Base-by-base conservation (phyloP, 2,888 invertebrate genomes). In the Syritta pipiens region DNA sequence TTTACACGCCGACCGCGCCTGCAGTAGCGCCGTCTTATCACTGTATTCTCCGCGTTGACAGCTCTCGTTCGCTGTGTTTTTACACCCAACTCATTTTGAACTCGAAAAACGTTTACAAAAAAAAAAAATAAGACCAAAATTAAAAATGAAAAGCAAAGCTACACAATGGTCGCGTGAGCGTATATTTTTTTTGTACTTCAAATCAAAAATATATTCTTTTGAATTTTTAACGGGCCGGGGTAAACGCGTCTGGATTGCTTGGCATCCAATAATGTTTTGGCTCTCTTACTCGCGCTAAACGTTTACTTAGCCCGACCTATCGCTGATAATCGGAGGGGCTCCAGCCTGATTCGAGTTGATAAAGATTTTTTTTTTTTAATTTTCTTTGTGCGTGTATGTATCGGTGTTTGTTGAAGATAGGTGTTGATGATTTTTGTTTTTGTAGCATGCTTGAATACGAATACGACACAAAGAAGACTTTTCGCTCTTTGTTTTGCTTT, bases 211-310 rank as follows among this genome's bases (percentile, higher is more conserved):
- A 40, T n/a, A n/a, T n/a, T n/a, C n/a, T n/a, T n/a, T n/a, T n/a
- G n/a, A 44, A 14, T 44, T 67, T 72, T 49, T 2, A 17, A 19
- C 20, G 30, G n/a, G 46, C 9, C 19, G 20, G 24, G 5, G 10
- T 7, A 14, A 63, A 51, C 35, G 46, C 65, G 72, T 65, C 72
- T 60, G 46, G 17, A 65, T 48, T 42, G 60, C 77, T 65, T 6
- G 53, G 51, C 48, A 44, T 59, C 46, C 57, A 65, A 44, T 40
- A 59, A 53, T 53, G 59, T 53, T 77, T 51, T 77, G 77, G 48
- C 3, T 59, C 44, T 53, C 57, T 44, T 28, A 35, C 37, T 30
- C 6, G 24, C 22, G 44, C 44, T 44, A 9, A 53, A 22, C 20
- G 26, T 60, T 55, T 60, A 72, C 65, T 60, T 32, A 32, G 37